Evolutionary conservation across 2,113 vertebrate genomes (phyloP).

Genomic region (Caloenas nicobarica): DNA sequence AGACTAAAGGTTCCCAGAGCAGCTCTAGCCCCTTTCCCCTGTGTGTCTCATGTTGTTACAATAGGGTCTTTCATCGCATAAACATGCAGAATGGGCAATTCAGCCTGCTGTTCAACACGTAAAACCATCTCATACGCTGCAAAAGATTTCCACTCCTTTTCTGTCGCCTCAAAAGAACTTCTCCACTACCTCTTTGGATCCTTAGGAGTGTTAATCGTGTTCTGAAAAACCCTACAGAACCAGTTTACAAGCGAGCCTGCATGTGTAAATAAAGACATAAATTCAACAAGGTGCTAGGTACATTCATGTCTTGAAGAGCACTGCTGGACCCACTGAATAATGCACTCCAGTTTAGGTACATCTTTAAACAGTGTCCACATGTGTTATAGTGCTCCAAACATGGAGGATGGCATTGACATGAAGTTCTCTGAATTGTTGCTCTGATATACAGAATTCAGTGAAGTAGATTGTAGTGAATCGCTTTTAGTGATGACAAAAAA

Average conservation of each 20-base stretch:
- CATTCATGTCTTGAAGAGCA: not conserved
- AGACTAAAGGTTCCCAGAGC: not conserved
- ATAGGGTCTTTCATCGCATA: slow-evolving; percentile 17
- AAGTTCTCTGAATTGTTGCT: not conserved
- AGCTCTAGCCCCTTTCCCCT: not conserved
- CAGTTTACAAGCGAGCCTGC: not conserved
- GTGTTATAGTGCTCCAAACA: not conserved
- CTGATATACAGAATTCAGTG: not conserved
- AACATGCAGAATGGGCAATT: not conserved
- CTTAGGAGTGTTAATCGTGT: not conserved
- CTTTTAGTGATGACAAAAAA: not conserved
- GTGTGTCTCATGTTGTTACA: not conserved
- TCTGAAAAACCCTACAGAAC: not conserved
- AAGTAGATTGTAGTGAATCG: not conserved
- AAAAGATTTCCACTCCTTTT: not conserved
- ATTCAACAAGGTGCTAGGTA: not conserved
- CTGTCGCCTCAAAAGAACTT: not conserved
- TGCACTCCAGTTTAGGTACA: not conserved
- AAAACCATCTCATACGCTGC: not conserved
- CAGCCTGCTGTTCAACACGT: not conserved
- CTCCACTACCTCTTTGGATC: not conserved
- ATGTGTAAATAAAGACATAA: not conserved
- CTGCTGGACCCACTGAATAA: not conserved
- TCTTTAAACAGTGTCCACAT: not conserved
- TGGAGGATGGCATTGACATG: not conserved